These are phyloP conservation scores for Dermatemys mawii DNA, from an alignment of 2,113 vertebrate genomes.

Conservation along the genomic window DNA sequence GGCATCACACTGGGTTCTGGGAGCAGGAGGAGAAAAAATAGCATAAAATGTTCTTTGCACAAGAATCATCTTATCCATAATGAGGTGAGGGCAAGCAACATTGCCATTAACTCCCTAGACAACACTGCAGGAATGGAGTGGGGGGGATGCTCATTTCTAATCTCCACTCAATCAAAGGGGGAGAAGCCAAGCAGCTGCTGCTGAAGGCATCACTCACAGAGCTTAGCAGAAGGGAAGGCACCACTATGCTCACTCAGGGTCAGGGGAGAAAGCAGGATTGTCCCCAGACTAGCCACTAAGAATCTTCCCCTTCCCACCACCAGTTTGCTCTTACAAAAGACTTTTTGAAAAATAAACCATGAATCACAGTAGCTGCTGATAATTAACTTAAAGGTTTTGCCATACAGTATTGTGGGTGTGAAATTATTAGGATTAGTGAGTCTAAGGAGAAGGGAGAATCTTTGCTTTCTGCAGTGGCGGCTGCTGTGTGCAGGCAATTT, in stretches of 20 bases:
- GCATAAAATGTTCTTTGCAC: not conserved
- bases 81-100: not conserved
- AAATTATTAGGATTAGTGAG: not conserved
- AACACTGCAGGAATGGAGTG: not conserved
- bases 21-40: not conserved
- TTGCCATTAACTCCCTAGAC: not conserved
- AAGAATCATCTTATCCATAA: fast-evolving
- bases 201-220: not conserved
- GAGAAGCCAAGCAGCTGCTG: not conserved
- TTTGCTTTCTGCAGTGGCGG: not conserved
- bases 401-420: not conserved
- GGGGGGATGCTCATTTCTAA: not conserved
- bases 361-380: not conserved
- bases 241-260: not conserved
- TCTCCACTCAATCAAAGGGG: not conserved
- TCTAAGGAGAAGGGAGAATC: not conserved
- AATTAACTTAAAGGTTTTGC: not conserved
- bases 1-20: not conserved
- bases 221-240: not conserved
- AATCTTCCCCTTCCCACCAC: fast-evolving
- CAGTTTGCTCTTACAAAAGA: not conserved
- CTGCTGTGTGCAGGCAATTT: not conserved
- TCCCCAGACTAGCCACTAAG: not conserved
- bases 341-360: not conserved
- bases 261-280: not conserved